phyloP scores from a whole-genome alignment of 2,113 vertebrate genomes.

The Scartelaos histophorus region DNA sequence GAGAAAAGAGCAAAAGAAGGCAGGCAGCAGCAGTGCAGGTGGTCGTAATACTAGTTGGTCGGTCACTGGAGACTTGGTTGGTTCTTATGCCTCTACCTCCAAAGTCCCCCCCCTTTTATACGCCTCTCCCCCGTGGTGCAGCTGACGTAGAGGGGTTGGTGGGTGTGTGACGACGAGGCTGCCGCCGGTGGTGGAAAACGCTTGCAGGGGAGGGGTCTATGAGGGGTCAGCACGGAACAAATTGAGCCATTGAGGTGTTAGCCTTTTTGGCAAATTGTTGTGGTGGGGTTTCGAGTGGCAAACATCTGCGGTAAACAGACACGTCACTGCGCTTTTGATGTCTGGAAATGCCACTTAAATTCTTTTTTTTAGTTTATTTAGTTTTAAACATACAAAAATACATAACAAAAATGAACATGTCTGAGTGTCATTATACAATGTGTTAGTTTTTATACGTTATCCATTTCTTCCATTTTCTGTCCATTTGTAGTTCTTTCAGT shows the following conservation, averaged over 20 bases:
- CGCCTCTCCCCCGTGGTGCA: constrained; percentile 52
- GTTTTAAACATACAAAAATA: too few relatives aligned
- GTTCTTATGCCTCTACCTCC: constrained; percentile 69
- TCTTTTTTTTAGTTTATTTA: constrained; percentile 20
- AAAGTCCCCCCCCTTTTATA: constrained; percentile 79
- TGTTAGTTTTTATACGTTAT: too few relatives aligned
- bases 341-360: constrained; percentile 21
- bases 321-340: constrained; percentile 56
- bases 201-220: constrained; percentile 15
- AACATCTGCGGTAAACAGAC: constrained; percentile 38
- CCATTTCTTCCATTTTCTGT: too few relatives aligned
- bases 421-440: too few relatives aligned
- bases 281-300: constrained; percentile 31
- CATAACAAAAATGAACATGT: too few relatives aligned
- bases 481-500: too few relatives aligned
- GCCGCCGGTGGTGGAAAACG: constrained; percentile 34
- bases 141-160: constrained; percentile 74
- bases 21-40: constrained; percentile 19
- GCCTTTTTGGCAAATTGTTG: constrained; percentile 62
- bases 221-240: constrained; percentile 70
- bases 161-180: constrained; percentile 62
- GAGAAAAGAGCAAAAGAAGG: constrained; percentile 24
- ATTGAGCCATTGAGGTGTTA: constrained; percentile 64
- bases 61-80: constrained; percentile 56
- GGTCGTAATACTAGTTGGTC: constrained; percentile 6